Conservation (phyloP, 2,797 vertebrate genomes). For the Alosa sapidissima region DNA sequence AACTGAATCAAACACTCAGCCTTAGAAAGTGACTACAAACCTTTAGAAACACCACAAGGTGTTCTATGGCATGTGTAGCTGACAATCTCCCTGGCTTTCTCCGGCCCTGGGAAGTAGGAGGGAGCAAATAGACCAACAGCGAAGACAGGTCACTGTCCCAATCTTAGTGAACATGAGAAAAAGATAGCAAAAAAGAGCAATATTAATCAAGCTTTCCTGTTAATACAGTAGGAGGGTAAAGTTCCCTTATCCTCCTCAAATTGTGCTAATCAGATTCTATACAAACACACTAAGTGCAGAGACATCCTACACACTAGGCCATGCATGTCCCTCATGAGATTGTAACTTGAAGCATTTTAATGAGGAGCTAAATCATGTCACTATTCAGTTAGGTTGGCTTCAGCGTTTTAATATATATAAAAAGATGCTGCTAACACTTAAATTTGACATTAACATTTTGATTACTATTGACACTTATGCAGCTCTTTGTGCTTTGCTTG, state of each 20-base stretch:
- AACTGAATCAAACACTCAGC: too few species aligned
- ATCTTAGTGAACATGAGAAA: conserved; percentile 2
- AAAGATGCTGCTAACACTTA: not conserved
- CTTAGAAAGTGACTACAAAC: not conserved
- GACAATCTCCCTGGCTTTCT: not conserved
- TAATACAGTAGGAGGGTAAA: too few species aligned
- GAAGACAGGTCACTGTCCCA: not conserved
- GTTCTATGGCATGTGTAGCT: not conserved
- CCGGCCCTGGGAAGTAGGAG: not conserved
- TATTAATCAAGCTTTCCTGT: not conserved
- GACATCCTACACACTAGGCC: too few species aligned
- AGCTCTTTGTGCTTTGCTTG: not conserved
- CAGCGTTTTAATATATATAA: not conserved
- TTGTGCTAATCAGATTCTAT: too few species aligned
- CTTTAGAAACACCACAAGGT: conserved; percentile 1
- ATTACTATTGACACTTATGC: not conserved
- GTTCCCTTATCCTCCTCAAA: too few species aligned
- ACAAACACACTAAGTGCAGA: too few species aligned
- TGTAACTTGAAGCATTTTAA: too few species aligned
- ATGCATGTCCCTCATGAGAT: too few species aligned
- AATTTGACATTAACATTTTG: not conserved
- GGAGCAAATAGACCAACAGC: not conserved
- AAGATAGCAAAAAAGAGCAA: not conserved
- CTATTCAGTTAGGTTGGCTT: too few species aligned
- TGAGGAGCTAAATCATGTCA: too few species aligned